A percentile compares a stretch with the other conserved stretches of the same genome.
Evolutionary conservation across 92 coral and sea anemone genomes (phyloP).

Genomic region (Virgularia gustaviana): DNA sequence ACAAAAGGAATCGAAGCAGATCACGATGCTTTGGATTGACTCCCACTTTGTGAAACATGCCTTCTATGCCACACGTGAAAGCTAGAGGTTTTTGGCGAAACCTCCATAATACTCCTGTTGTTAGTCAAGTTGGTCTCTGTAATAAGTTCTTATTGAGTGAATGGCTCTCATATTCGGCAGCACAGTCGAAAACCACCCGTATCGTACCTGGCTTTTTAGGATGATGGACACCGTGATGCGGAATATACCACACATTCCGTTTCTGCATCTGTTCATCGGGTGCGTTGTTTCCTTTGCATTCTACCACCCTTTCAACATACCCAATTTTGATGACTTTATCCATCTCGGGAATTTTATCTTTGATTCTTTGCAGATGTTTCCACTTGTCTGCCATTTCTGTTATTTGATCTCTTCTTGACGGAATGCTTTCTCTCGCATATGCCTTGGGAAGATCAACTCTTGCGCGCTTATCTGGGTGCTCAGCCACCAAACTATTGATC

Average conservation of each 20-base stretch:
- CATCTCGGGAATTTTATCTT: constrained; percentile 27
- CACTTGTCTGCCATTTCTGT: constrained; percentile 15
- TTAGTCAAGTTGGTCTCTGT: constrained; percentile 48
- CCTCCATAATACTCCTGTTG: constrained; percentile 35
- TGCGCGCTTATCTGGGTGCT: constrained; percentile 26
- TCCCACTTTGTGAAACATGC: constrained; percentile 51
- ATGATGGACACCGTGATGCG: constrained; percentile 43
- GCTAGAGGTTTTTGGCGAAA: constrained; percentile 42
- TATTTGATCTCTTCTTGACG: constrained; percentile 24
- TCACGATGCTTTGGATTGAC: constrained; percentile 46
- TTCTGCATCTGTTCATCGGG: background rate
- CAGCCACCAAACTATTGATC: constrained; percentile 21
- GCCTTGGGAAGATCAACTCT: constrained; percentile 34
- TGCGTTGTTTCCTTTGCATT: background rate
- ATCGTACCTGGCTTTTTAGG: constrained; percentile 21
- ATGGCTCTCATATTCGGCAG: constrained; percentile 5
- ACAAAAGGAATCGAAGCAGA: constrained; percentile 54
- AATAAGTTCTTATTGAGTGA: constrained; percentile 39
- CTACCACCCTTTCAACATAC: constrained; percentile 10
- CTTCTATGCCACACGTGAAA: constrained; percentile 22
- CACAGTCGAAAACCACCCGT: constrained; percentile 41
- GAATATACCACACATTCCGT: constrained; percentile 5
- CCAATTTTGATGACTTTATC: constrained; percentile 21
- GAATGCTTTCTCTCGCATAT: constrained; percentile 7
- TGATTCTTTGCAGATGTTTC: constrained; percentile 14